Percentiles rank a stretch among this genome's conserved stretches.
Conservation (phyloP, 2,797 vertebrate genomes). For the Typhlichthys subterraneus region DNA sequence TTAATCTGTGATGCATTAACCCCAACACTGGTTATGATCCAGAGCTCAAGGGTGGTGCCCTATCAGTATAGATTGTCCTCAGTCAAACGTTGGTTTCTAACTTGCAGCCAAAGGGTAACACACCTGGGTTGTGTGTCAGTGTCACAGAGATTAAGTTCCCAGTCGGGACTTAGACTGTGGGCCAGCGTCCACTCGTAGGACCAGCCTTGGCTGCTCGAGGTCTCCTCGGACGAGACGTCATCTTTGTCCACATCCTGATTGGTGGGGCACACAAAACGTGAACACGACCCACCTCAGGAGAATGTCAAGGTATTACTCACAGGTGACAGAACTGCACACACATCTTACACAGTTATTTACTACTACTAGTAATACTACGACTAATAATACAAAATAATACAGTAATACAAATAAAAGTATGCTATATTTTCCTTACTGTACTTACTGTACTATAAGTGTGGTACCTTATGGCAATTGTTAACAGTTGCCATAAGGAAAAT, state of each 20-base stretch:
- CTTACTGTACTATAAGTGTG: neutral
- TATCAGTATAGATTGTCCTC: constrained; percentile 6
- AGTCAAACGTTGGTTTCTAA: constrained; percentile 25
- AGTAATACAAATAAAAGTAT: neutral
- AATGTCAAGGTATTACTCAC: neutral
- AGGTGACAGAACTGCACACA: neutral
- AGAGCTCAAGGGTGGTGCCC: neutral
- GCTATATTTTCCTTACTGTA: neutral
- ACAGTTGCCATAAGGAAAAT: constrained; percentile 50
- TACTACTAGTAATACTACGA: too few species aligned
- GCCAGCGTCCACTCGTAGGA: constrained; percentile 65
- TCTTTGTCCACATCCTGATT: constrained; percentile 71
- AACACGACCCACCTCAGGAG: neutral
- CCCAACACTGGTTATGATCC: too few species aligned
- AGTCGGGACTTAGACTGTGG: constrained; percentile 73
- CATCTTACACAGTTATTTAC: too few species aligned
- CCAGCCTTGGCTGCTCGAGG: constrained; percentile 54
- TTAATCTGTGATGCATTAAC: too few species aligned
- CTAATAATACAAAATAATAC: too few species aligned
- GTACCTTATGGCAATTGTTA: neutral
- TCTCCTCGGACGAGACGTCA: constrained; percentile 65
- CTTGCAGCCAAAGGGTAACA: constrained; percentile 10
- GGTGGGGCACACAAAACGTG: constrained; percentile 53
- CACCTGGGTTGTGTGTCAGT: constrained; percentile 73
- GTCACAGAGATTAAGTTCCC: constrained; percentile 76